Evolutionary conservation across 1,140 invertebrate species (phyloP), one percentile per base, ranked within the genome.

Genomic region (Diorhabda elongata): DNA sequence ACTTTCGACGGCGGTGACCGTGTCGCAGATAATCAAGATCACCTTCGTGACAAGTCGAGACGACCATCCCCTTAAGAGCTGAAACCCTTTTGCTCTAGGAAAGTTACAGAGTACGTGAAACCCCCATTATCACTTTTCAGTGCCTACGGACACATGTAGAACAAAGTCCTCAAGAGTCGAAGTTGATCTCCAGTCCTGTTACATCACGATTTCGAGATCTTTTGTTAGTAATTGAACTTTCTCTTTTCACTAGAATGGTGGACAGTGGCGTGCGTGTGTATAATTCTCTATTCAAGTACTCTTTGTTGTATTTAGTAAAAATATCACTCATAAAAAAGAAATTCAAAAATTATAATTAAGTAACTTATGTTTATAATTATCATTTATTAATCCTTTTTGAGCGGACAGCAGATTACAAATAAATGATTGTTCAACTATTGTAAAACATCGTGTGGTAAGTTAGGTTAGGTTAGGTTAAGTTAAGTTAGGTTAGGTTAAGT

Each of bases 161-260:
- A 52, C 47, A 52, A 8, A 52, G 47, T 52, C 47, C 26, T 62
- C 7, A 6, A 62, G 61, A 62, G 61, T 26, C 58, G 43, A 44
- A 62, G 61, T 62, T 43, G 61, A 44, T 61, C 44, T 44, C 42
- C 42, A 26, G 61, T 62, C 61, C 42, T 62, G 61, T 62, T 62
- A n/a, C 61, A 62, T 62, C 61, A 62, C 61, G 61, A 62, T 62
- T 62, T 62, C 44, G 61, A 62, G 44, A 42, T 43, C 61, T 44
- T 62, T 62, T 47, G 61, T 62, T 9, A 44, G 61, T 62, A 62
- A 62, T 62, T 62, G 61, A 62, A 62, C 42, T 43, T 8, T 44
- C 43, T 62, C 7, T n/a, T 42, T 44, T 44, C 44, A 42, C 8
- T 8, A n/a, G 61, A 44, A 44, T 62, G 61, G 2, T 52, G 6